phyloP scores from a whole-genome alignment of 2,797 vertebrate species.

The Clarias platycephalus region DNA sequence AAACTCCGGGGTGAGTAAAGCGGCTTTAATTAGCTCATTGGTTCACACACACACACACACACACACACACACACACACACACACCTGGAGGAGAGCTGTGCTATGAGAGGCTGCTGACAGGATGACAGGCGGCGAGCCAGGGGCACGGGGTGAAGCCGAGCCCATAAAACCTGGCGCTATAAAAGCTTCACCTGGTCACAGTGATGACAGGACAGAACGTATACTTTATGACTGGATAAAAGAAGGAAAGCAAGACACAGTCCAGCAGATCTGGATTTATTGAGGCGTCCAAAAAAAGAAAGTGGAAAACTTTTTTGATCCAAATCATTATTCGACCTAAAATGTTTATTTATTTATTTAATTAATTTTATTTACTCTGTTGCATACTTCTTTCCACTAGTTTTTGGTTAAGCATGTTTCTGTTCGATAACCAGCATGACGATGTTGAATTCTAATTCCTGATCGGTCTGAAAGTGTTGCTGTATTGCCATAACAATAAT shows the following conservation, averaged over 20 bases:
- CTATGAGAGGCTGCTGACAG: slow-evolving; percentile 63
- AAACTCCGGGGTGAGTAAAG: slow-evolving; percentile 49
- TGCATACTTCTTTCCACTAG: not conserved
- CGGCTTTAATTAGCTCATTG: slow-evolving; percentile 53
- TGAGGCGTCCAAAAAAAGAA: not conserved
- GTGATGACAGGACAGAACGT: slow-evolving; percentile 39
- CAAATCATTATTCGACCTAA: not conserved
- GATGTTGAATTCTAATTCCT: not conserved
- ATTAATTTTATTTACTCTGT: not conserved
- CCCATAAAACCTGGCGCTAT: slow-evolving; percentile 13
- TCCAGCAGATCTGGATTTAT: not conserved
- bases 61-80: not conserved
- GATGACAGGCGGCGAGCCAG: slow-evolving; percentile 34
- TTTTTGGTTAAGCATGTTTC: not conserved
- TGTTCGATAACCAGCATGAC: not conserved
- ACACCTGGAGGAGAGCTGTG: slow-evolving; percentile 58
- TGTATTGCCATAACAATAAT: not conserved
- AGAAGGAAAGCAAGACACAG: slow-evolving; percentile 20
- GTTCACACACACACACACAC: slow-evolving; percentile 54
- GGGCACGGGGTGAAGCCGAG: slow-evolving; percentile 32
- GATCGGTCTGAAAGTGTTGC: not conserved
- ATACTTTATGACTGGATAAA: slow-evolving; percentile 15
- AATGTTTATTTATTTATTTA: not conserved
- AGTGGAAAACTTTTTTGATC: not conserved
- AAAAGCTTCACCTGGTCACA: slow-evolving; percentile 32